Base-by-base conservation (phyloP, 2,888 invertebrate genomes). In the Galeruca laticollis region DNA sequence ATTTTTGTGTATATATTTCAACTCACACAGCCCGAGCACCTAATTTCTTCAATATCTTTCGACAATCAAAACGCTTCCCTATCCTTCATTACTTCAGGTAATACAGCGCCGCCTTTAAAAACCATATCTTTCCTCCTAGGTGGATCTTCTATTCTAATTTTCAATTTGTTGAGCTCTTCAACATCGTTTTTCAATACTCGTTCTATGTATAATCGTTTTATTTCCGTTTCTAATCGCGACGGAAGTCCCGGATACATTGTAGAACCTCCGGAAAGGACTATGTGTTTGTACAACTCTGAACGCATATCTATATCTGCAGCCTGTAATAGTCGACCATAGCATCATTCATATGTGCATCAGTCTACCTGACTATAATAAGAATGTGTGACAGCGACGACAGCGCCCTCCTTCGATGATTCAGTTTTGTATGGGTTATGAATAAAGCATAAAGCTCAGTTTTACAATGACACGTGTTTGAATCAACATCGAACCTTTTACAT, bases 201-300 rank as follows among this genome's bases (percentile, higher is more conserved):
- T 85, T 99, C 98, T 70, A 99, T 88, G 87, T 99, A 99, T 31
- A 99, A 89, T 86, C 99, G 99, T 83, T 98, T 99, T 80, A 99
- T 95, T 89, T 99, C 99, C 60, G 98, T 88, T 88, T 99, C 99
- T 72, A 99, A 89, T 68, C 99, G 90, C 77, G 97, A 97, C 1
- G 98, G 98, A 69, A 99, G 90, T 43, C 99, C 99, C 2, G 99
- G 99, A 87, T 99, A 99, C 99, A 99, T 99, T 31, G 99, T 99
- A 73, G 98, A 97, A 70, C 99, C 99, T 0, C 99, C 99, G 15
- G 98, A 98, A 13, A 99, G 88, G 6, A 99, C 99, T 77, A 99
- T 99, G 85, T 99, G 98, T 87, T 98, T 99, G 88, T 99, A 99
- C 72, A 99, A 88, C 86, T 99, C 99, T 69, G 96, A 92, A 73